Evolutionary conservation across 2,888 invertebrate genomes (phyloP).

Genomic region (Sphinx pinastri): DNA sequence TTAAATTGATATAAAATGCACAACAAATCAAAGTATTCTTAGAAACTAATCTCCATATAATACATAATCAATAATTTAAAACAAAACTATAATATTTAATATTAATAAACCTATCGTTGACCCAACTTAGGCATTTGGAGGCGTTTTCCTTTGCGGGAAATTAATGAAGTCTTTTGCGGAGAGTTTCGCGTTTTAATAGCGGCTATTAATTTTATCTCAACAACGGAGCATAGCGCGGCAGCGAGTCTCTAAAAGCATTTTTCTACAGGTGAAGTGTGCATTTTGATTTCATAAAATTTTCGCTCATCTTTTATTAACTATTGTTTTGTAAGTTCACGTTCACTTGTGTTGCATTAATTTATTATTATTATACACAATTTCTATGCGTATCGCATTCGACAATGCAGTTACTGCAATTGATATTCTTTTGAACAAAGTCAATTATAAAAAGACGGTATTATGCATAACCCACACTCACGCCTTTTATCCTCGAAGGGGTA

Average conservation of each 20-base stretch:
- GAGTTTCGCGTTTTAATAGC: constrained; percentile 79
- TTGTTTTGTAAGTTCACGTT: neutral
- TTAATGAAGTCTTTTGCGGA: constrained; percentile 81
- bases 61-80: constrained; percentile 20
- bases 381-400: neutral
- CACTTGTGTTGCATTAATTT: neutral
- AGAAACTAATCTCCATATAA: constrained; percentile 14
- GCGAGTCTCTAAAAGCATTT: constrained; percentile 36
- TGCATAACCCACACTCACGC: too few species aligned
- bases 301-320: neutral
- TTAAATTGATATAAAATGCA: too few species aligned
- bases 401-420: too few species aligned
- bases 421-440: too few species aligned
- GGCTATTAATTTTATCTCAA: constrained; percentile 80
- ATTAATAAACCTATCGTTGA: constrained; percentile 78
- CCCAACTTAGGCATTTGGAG: constrained; percentile 71
- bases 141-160: constrained; percentile 73
- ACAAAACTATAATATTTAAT: constrained; percentile 60
- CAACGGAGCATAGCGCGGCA: constrained; percentile 58
- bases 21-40: neutral
- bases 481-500: too few species aligned
- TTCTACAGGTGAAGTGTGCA: constrained; percentile 51
- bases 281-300: constrained; percentile 37
- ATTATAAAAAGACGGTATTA: too few species aligned
- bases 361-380: neutral